Base-by-base conservation (phyloP, 1,140 invertebrate species). In the Cephus cinctus region DNA sequence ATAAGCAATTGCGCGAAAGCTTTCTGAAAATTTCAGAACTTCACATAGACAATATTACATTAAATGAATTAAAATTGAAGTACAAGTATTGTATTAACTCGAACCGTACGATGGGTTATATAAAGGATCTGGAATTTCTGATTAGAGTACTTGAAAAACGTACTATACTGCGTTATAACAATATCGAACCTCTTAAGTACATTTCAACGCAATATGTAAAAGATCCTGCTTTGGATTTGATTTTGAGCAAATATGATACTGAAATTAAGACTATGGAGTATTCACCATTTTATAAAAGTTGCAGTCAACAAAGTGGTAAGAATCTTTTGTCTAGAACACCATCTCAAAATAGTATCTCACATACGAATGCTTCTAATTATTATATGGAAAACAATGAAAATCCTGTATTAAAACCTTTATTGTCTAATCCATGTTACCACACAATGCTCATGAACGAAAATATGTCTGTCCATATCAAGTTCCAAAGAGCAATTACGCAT, bases 91-190 rank as follows among this genome's bases (percentile, higher is more conserved):
- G 27, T 14, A 50, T 50, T 27, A 41, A 43, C 8, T 50, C 48
- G 1, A 44, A 38, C 12, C 16, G 48, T 21, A 16, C 15, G n/a
- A 25, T 18, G n/a, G 64, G 67, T 16, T 39, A 49, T 1, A 64
- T 72, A 16, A 58, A 52, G 6, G 34, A 63, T 39, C 25, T 75
- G 3, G 49, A 47, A 11, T 36, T 19, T 14, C 57, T 76, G 20
- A 25, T 75, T 20, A 57, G 52, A 39, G 25, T 66, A 4, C 44
- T 76, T 4, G 68, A 74, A 50, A 72, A 73, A 46, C 51, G 69
- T 3, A 49, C 54, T 34, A 20, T 50, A 36, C 20, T 75, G 5
- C 50, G 43, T 14, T 65, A 39, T 32, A 15, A 56, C 15, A 50
- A 65, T 32, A 58, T 74, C 5, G 41, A 46, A 14, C 56, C 55